Evolutionary conservation across 2,797 vertebrate genomes (phyloP), one percentile per base, ranked within the genome.

Genomic region (Dicrostonyx torquatus): DNA sequence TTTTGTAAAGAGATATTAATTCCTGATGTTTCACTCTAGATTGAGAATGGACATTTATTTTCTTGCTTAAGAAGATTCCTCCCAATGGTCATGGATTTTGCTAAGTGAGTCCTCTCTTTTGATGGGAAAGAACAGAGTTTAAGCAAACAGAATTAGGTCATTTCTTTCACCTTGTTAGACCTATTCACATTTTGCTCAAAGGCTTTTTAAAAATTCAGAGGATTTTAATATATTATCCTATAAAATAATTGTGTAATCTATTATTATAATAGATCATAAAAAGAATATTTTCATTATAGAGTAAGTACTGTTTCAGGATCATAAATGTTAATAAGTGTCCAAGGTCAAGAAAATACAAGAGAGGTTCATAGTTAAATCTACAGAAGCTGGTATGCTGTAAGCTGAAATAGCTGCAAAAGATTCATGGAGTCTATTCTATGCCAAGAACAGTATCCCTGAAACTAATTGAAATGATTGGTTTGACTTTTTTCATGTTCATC

Each of bases 251-350:
- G 22, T 95, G 31, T 85, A 97, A 97, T 96, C 89, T 96, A 93
- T 97, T 97, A 96, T 96, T 97, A 94, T 95, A 97, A 95, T 96
- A 97, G 95, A 97, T 93, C 77, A 66, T 97, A 97, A 97, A 34
- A 97, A 95, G 86, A 95, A 50, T 94, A 93, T 64, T 58, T 79
- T 87, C 80, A 92, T 97, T 97, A 93, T n/a, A 72, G 78, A 95
- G 93, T 96, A 96, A 97, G 64, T 86, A 95, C 84, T 90, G 91
- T 95, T 66, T 62, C 45, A 95, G 91, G 94, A 94, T 87, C 95
- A 96, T 97, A 96, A 97, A 97, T 89, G 94, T 97, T 97, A 96
- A 97, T 97, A 96, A 95, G 87, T 94, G 79, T 95, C 93, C 97
- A 97, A 95, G 43, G 95, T 53, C 77, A 97, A 62, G 53, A 88